Conservation (phyloP, 2,113 vertebrate species). For the Motacilla tschutschensis region DNA sequence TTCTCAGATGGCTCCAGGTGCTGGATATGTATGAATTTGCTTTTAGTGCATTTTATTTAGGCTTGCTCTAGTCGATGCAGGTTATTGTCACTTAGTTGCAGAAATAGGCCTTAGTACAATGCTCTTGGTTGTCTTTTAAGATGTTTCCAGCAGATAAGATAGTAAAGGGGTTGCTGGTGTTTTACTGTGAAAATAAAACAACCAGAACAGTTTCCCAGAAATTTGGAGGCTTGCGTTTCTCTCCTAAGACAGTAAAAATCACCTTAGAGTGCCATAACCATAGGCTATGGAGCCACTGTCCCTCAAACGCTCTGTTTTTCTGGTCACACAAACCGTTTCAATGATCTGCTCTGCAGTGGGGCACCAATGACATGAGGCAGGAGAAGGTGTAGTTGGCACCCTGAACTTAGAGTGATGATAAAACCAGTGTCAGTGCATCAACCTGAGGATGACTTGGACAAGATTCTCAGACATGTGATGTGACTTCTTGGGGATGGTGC, state of each 20-base stretch:
- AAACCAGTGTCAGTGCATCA: neutral
- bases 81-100: neutral
- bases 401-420: neutral
- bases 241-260: neutral
- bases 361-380: neutral
- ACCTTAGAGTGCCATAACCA: neutral
- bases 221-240: neutral
- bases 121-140: neutral
- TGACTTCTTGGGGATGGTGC: neutral
- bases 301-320: neutral
- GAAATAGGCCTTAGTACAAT: neutral
- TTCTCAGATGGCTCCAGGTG: neutral
- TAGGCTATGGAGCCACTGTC: neutral
- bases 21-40: neutral
- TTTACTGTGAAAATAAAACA: neutral
- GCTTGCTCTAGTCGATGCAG: rapidly evolving
- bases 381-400: neutral
- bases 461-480: neutral
- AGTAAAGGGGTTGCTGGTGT: neutral
- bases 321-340: neutral
- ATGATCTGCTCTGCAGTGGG: neutral
- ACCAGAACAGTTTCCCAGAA: neutral
- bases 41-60: neutral
- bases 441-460: neutral
- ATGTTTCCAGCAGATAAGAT: neutral